phyloP scores from a whole-genome alignment of 2,797 vertebrate genomes.

The Mycteria americana region DNA sequence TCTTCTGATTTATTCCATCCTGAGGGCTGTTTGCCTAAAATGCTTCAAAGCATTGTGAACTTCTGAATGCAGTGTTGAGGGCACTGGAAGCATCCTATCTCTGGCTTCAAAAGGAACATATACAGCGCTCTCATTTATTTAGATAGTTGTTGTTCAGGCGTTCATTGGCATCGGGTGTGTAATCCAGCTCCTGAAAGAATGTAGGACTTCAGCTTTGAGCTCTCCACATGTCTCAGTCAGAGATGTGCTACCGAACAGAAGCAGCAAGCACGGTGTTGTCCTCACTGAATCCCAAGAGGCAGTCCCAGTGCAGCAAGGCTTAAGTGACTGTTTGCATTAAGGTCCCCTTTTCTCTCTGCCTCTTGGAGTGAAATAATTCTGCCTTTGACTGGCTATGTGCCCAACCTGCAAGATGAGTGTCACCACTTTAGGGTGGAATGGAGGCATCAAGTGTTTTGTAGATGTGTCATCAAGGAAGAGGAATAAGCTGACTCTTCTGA shows the following conservation, averaged over 20 bases:
- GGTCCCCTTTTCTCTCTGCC: background rate
- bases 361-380: background rate
- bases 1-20: background rate
- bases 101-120: background rate
- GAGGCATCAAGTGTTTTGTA: background rate
- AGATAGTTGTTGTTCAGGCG: background rate
- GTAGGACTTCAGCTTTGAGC: background rate
- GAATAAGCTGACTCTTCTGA: background rate
- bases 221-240: background rate
- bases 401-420: background rate
- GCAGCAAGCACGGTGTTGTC: background rate
- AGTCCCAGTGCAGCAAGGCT: background rate
- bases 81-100: background rate
- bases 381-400: background rate
- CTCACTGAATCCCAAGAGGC: background rate
- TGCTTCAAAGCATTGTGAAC: background rate
- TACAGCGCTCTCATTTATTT: background rate
- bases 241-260: background rate
- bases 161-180: background rate
- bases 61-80: background rate
- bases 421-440: background rate
- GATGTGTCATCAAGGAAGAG: background rate
- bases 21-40: background rate
- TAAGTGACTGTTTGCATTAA: background rate
- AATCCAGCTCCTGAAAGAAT: background rate